Evolutionary conservation across 1,140 invertebrate genomes (phyloP), one percentile per base, ranked within the genome.

Genomic region (Lepidurus arcticus): DNA sequence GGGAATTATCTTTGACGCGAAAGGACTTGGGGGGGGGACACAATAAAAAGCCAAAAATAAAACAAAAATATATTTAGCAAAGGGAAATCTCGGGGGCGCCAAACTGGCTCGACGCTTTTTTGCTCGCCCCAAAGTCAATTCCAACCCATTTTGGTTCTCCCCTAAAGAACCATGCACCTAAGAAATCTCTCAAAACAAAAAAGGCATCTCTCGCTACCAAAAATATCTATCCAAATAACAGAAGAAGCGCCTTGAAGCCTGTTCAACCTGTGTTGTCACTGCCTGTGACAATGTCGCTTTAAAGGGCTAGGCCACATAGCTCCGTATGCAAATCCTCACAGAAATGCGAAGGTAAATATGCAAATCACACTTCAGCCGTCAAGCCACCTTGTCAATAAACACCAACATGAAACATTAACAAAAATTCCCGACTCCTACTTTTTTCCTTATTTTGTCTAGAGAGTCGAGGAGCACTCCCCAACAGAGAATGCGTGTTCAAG

Each of bases 81-180:
- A 65, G 53, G 34, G 34, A 34, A 34, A 34, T 34, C 2, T 34
- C 53, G 21, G 13, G 53, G 53, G 53, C 53, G 53, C 53, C 53
- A 65, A 65, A 65, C 53, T 65, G 53, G 53, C 53, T 65, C 9
- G 53, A 65, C 53, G 53, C 53, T 65, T 65, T 65, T n/a, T 65
- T 42, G 21, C 76, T 43, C 42, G 65, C 44, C 77, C 76, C 16
- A 44, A 79, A 47, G 79, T 47, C 75, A 75, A 80, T 9, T 78
- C 80, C 44, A 81, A 80, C 74, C 80, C 80, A 74, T 81, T 80
- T 75, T 45, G 78, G 16, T 80, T 79, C 7, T 73, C 78, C 6
- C 74, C 43, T 11, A 44, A 76, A 34, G 75, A 74, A 4, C 77
- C 78, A 42, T 80, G 79, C 21, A 79, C 79, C 73, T 78, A 79